phyloP scores from a whole-genome alignment of 2,888 invertebrate species.

The Dendrolimus pini region DNA sequence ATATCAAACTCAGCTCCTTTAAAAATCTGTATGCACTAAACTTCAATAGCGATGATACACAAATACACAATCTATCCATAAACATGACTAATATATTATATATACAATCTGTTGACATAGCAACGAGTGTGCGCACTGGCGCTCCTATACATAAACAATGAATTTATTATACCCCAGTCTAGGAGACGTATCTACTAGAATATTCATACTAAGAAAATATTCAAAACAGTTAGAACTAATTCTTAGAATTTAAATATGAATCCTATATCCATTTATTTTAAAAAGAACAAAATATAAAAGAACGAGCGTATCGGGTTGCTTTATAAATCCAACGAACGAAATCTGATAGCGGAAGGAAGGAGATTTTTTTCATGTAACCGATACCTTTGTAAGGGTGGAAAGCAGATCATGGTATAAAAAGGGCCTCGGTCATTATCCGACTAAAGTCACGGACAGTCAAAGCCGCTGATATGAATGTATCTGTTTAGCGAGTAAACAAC shows the following conservation, averaged over 20 bases:
- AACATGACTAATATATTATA: slow-evolving; percentile 13
- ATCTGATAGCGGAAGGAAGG: slow-evolving; percentile 3
- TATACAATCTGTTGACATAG: slow-evolving; percentile 59
- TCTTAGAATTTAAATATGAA: background rate
- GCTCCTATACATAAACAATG: slow-evolving; percentile 63
- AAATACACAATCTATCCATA: slow-evolving; percentile 7
- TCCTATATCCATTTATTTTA: background rate
- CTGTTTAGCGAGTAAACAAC: slow-evolving; percentile 8
- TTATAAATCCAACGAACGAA: background rate
- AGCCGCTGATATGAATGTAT: slow-evolving; percentile 9
- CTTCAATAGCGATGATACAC: no score
- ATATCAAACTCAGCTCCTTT: no score
- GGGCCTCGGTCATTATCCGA: slow-evolving; percentile 9
- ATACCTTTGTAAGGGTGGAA: slow-evolving; percentile 13
- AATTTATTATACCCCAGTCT: slow-evolving; percentile 37
- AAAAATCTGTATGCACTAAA: no score
- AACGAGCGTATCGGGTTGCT: background rate
- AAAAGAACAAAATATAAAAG: background rate
- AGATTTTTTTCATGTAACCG: slow-evolving; percentile 14
- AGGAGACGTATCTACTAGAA: slow-evolving; percentile 11
- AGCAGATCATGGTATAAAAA: slow-evolving; percentile 14
- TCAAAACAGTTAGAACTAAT: background rate
- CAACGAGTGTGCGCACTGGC: slow-evolving; percentile 59
- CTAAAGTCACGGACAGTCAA: slow-evolving; percentile 9
- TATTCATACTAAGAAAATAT: slow-evolving; percentile 11